These are phyloP conservation scores for Silurus lanzhouensis DNA, from an alignment of 2,797 vertebrate genomes.

Conservation along the genomic window DNA sequence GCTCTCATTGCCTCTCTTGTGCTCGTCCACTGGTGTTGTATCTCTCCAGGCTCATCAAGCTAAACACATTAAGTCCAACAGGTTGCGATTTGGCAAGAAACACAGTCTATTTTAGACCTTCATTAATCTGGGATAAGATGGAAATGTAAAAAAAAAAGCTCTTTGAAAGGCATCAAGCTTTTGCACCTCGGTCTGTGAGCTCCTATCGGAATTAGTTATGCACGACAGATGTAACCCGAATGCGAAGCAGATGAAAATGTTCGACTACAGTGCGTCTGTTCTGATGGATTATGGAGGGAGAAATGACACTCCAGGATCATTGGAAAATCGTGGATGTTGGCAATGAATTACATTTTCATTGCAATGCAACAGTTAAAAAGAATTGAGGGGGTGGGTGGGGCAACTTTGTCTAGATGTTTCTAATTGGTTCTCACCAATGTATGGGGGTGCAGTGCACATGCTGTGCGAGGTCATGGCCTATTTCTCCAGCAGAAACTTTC, in stretches of 20 bases:
- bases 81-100: slow-evolving; percentile 44
- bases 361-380: neutral
- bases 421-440: slow-evolving; percentile 19
- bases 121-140: slow-evolving; percentile 49
- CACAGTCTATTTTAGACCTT: slow-evolving; percentile 49
- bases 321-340: slow-evolving; percentile 17
- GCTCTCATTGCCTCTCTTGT: neutral
- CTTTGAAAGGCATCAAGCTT: slow-evolving; percentile 18
- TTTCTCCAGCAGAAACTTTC: slow-evolving; percentile 37
- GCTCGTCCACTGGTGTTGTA: slow-evolving; percentile 15
- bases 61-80: slow-evolving; percentile 42
- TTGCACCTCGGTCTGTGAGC: slow-evolving; percentile 32
- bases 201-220: slow-evolving; percentile 46
- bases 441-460: slow-evolving; percentile 8
- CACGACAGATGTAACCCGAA: slow-evolving; percentile 35
- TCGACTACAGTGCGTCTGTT: slow-evolving; percentile 26
- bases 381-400: too few species aligned
- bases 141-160: slow-evolving; percentile 15
- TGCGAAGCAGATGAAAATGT: slow-evolving; percentile 39
- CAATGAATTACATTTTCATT: slow-evolving; percentile 21
- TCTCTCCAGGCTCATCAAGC: slow-evolving; percentile 47
- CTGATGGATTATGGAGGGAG: slow-evolving; percentile 26
- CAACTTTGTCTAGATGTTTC: neutral
- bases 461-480: slow-evolving; percentile 26
- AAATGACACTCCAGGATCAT: slow-evolving; percentile 20